Percentiles rank a stretch among this genome's conserved stretches.
phyloP scores from a whole-genome alignment of 2,113 vertebrate genomes.

The Pterocles gutturalis region DNA sequence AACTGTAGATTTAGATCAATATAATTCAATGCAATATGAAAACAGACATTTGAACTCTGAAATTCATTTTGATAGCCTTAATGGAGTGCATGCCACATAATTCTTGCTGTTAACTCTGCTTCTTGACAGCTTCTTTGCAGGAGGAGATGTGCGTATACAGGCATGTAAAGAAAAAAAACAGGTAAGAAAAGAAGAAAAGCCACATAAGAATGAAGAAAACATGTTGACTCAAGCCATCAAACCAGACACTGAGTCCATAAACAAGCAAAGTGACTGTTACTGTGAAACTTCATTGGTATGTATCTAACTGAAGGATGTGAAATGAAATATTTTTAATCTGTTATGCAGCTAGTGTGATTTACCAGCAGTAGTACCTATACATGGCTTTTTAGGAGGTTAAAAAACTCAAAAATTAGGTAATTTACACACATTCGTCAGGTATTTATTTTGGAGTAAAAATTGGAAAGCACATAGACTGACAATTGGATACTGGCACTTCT shows the following conservation, averaged over 20 bases:
- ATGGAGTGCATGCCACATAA: neutral
- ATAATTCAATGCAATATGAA: neutral
- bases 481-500: neutral
- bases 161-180: neutral
- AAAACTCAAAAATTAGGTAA: neutral
- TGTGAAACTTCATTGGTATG: neutral
- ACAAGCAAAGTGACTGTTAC: neutral
- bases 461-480: neutral
- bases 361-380: rapidly evolving
- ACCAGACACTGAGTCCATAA: neutral
- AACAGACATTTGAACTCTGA: neutral
- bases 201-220: neutral
- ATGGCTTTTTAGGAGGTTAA: neutral
- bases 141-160: rapidly evolving
- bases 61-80: neutral
- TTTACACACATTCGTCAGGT: neutral
- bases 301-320: neutral
- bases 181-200: neutral
- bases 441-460: neutral
- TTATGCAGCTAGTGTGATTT: neutral
- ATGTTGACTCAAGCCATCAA: neutral
- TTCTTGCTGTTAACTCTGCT: neutral
- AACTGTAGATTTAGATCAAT: neutral
- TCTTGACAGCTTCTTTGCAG: neutral
- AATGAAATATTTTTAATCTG: neutral